phyloP scores from a whole-genome alignment of 2,888 invertebrate genomes.

The Dryobota labecula region DNA sequence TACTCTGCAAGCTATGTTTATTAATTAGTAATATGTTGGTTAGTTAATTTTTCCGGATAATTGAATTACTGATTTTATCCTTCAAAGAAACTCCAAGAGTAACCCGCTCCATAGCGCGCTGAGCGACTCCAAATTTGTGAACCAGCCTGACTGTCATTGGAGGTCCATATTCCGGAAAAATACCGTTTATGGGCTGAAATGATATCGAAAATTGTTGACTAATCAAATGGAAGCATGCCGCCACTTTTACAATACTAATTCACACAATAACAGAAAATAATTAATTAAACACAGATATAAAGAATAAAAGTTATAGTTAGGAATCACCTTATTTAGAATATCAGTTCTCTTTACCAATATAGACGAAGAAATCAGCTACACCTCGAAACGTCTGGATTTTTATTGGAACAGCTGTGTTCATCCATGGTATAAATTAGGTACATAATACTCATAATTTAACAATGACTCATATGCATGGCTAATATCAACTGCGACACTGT shows the following conservation, averaged over 20 bases:
- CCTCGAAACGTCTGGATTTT: background rate
- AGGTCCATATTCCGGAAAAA: too few species aligned
- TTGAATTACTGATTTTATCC: too few species aligned
- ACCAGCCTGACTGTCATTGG: too few species aligned
- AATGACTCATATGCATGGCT: slow-evolving; percentile 32
- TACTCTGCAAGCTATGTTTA: too few species aligned
- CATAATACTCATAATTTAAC: too few species aligned
- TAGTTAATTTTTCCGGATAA: too few species aligned
- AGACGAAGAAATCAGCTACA: slow-evolving; percentile 3
- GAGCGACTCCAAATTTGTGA: too few species aligned
- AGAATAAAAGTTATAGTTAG: background rate
- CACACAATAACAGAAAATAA: background rate
- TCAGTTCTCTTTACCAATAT: background rate
- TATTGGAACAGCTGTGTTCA: slow-evolving; percentile 19
- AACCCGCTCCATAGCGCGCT: too few species aligned
- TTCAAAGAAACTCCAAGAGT: too few species aligned
- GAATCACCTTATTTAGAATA: background rate
- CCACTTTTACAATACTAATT: background rate
- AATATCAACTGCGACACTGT: slow-evolving; percentile 13
- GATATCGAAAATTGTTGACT: too few species aligned
- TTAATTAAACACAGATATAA: background rate
- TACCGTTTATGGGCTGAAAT: background rate
- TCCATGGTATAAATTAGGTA: too few species aligned
- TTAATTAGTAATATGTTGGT: too few species aligned
- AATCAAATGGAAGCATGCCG: background rate